Base-by-base conservation (phyloP, 2,888 invertebrate species). In the Phalangium opilio region DNA sequence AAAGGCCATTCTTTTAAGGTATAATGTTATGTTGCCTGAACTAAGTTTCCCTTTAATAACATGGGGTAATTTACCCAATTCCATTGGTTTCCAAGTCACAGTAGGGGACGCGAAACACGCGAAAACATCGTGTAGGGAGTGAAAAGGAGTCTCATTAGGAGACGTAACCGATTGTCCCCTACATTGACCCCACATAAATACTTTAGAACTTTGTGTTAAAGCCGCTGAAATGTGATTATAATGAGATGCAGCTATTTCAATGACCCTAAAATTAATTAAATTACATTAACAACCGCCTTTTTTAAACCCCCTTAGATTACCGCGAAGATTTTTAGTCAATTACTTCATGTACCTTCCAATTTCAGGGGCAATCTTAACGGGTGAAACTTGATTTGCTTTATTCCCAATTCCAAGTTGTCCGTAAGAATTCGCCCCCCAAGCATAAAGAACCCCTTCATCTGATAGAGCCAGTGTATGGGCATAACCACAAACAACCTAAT, bases 371-470 rank as follows among this genome's bases (percentile, higher is more conserved):
- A 72, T 67, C 45, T 65, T 63, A 1, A 66, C 62, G 4, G 76
- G 76, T 21, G 64, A 60, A 12, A 69, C 67, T 34, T 70, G 65
- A 58, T 74, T 75, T 1, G 72, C 68, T 58, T 73, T 74, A 56
- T 69, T 72, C 11, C 72, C 72, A 33, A 70, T 67, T 10, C 75
- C 76, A 14, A 77, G 63, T 59, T 77, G 75, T 1, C 76, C 75
- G 53, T 71, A 73, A 35, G 67, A 70, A 61, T 77, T 77, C 15
- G 72, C 72, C 47, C 77, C 77, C 75, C 76, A 77, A n/a, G 72
- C 71, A 57, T 69, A 77, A 20, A 77, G 60, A 18, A 62, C 63
- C 1, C 77, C 77, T 56, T 74, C 73, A 56, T 76, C 74, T 21
- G 73, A 70, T n/a, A 77, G 64, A 1, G 75, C 75, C 52, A 77